Evolutionary conservation across 2,113 vertebrate species (phyloP), one percentile per base, ranked within the genome.

Genomic region (Apus apus): DNA sequence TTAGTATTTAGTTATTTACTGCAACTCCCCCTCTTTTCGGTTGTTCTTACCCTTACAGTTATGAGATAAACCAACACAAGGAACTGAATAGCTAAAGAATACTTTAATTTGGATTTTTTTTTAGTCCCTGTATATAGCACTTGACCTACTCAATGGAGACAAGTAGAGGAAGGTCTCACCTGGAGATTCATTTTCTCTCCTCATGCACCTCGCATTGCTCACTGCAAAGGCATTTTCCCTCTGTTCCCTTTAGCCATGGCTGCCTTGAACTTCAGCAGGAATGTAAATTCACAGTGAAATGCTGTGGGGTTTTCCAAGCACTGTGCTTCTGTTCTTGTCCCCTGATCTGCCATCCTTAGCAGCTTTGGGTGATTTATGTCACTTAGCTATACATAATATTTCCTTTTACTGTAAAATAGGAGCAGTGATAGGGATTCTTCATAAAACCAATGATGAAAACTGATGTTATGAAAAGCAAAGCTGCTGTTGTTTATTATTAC

Each of bases 241-340:
- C 15, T 40, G 4, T 67, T 75, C 17, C 34, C 16, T 82, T 82
- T 58, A 40, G 53, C 53, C 2, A 15, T 0, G 0, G 5, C 13
- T 75, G 21, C 9, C 6, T 72, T 90, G 79, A 45, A 8, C 53
- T 87, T 48, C 75, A 67, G 30, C 2, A 4, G 53, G 38, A 64
- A 27, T 15, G 6, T 19, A 64, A 50, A 32, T 72, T 65, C 64
- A 38, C 1, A 3, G 22, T 1, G 2, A 76, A 73, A 67, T n/a
- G 14, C 46, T 67, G 23, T 30, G 13, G 21, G 36, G 4, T 61
- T 81, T 85, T 78, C 38, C 56, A 87, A 62, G 46, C 25, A 8
- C 27, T 1, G 2, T 32, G 6, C n/a, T 70, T 50, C 50, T 16
- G 6, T 57, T 77, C 64, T 77, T 38, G 13, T n/a, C 15, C 46